Evolutionary conservation across 2,888 invertebrate species (phyloP).

Genomic region (Drosophila flavopinicola): DNA sequence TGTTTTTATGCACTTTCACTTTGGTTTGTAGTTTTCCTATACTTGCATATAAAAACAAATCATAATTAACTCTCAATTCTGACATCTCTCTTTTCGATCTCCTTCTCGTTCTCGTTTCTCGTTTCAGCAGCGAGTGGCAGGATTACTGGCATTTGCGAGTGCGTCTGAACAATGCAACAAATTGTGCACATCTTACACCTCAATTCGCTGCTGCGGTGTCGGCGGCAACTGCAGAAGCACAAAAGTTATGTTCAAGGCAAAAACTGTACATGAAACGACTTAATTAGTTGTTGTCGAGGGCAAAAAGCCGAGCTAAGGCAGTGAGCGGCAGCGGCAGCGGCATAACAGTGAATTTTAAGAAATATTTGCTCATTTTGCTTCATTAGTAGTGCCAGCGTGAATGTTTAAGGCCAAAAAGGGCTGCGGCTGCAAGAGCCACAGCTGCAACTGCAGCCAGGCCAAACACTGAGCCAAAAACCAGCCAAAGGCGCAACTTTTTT

Average conservation of each 20-base stretch:
- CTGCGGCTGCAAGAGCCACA: slow-evolving; percentile 44
- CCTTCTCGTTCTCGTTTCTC: no score
- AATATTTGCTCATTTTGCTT: slow-evolving; percentile 75
- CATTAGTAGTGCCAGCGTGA: slow-evolving; percentile 71
- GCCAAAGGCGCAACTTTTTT: slow-evolving; percentile 27
- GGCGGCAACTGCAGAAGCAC: slow-evolving; percentile 55
- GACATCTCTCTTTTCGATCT: slow-evolving; percentile 1
- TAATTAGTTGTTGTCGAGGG: slow-evolving; percentile 73
- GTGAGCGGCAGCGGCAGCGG: slow-evolving; percentile 17
- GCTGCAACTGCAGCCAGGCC: slow-evolving; percentile 26
- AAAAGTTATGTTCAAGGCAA: slow-evolving; percentile 71
- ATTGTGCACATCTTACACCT: slow-evolving; percentile 59
- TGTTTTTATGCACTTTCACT: background rate
- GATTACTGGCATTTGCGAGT: slow-evolving; percentile 34
- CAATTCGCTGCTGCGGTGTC: slow-evolving; percentile 53
- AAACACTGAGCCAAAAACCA: slow-evolving; percentile 26
- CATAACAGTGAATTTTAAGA: slow-evolving; percentile 55
- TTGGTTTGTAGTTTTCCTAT: background rate
- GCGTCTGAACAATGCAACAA: slow-evolving; percentile 70
- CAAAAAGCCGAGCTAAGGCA: slow-evolving; percentile 43
- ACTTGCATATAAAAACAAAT: slow-evolving; percentile 19
- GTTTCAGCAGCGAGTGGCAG: slow-evolving; percentile 27
- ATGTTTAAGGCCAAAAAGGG: slow-evolving; percentile 61
- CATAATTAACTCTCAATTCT: slow-evolving; percentile 55
- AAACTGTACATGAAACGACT: slow-evolving; percentile 77